These are phyloP conservation scores for Esperia sulphurella DNA, from an alignment of 2,888 invertebrate species.

Conservation along the genomic window DNA sequence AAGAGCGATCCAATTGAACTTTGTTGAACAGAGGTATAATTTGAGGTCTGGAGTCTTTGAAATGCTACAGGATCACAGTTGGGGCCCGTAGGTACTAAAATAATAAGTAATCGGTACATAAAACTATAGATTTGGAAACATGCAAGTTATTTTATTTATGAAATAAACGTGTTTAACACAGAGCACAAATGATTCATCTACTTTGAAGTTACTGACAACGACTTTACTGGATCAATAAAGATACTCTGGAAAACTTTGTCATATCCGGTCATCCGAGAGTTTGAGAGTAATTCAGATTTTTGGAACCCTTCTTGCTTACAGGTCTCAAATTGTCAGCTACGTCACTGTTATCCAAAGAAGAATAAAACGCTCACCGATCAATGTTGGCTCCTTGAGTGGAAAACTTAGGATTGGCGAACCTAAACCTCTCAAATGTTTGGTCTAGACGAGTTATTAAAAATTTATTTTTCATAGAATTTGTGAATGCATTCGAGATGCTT, in stretches of 20 bases:
- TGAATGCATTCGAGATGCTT: constrained; percentile 40
- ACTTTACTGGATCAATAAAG: no score
- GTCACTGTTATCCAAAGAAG: constrained; percentile 19
- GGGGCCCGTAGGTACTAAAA: no score
- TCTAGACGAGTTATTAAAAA: constrained; percentile 75
- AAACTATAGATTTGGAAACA: no score
- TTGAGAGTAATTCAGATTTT: no score
- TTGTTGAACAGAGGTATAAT: constrained; percentile 15
- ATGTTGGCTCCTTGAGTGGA: constrained; percentile 51
- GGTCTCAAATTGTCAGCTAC: not conserved
- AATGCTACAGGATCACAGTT: no score
- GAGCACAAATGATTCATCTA: no score
- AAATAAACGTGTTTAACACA: no score
- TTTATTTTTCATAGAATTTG: constrained; percentile 56
- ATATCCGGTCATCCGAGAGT: no score
- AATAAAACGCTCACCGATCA: constrained; percentile 59
- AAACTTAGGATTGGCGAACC: constrained; percentile 59
- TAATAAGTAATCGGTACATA: no score
- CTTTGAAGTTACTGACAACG: no score
- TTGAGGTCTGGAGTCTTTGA: not conserved
- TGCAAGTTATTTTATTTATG: no score
- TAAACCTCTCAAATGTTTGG: constrained; percentile 57
- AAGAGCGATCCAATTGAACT: constrained; percentile 50
- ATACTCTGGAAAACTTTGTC: no score
- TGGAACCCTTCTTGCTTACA: not conserved